A percentile compares a stretch with the other conserved stretches of the same genome.
Evolutionary conservation across 2,113 vertebrate species (phyloP).

Genomic region (Brienomyrus longianalis): DNA sequence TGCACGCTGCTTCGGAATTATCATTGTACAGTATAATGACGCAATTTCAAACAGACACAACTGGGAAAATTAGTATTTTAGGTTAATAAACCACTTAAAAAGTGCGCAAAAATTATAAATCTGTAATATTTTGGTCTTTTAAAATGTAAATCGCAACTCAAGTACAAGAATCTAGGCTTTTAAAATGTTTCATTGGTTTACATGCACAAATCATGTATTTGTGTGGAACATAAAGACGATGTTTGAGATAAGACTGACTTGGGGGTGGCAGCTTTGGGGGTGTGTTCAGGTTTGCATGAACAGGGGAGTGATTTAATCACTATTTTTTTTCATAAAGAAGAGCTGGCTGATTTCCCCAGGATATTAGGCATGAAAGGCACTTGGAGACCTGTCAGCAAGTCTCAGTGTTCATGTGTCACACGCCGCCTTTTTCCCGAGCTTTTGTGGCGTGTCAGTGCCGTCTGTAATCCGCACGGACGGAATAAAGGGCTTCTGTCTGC

Average conservation of each 20-base stretch:
- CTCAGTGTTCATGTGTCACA: slow-evolving; percentile 25
- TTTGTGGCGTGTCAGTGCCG: not conserved
- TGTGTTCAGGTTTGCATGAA: not conserved
- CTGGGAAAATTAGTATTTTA: not conserved
- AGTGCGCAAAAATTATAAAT: not conserved
- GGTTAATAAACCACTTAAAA: not conserved
- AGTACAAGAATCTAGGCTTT: not conserved
- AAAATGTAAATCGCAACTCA: not conserved
- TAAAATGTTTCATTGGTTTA: not conserved
- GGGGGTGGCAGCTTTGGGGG: not conserved
- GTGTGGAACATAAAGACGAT: not conserved
- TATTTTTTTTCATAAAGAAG: not conserved
- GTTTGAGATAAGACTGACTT: not conserved
- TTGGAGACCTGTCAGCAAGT: not conserved
- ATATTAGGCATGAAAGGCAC: not conserved
- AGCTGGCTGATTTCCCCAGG: not conserved
- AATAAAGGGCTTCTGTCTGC: not conserved
- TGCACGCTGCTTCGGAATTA: not conserved
- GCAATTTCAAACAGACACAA: not conserved
- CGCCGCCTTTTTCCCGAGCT: not conserved
- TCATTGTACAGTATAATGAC: not conserved
- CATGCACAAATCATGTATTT: not conserved
- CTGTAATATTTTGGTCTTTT: not conserved
- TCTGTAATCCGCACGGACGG: not conserved
- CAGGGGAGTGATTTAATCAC: not conserved